Evolutionary conservation across 2,797 vertebrate species (phyloP).

Genomic region (Pelodytes ibericus): DNA sequence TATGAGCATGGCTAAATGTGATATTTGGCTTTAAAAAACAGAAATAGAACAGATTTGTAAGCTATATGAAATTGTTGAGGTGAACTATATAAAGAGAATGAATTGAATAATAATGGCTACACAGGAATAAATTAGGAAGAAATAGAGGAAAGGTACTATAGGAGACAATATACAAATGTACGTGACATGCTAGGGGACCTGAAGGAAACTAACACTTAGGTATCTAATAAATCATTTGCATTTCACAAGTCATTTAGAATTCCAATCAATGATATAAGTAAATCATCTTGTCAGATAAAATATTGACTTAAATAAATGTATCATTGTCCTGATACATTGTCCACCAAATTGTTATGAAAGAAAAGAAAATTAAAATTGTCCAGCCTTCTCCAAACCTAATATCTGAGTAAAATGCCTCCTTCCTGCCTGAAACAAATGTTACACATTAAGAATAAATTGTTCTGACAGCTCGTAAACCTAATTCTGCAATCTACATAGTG

Average conservation of each 20-base stretch:
- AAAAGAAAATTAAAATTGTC: neutral
- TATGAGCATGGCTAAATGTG: too few species aligned
- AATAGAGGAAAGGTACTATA: too few species aligned
- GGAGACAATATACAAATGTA: too few species aligned
- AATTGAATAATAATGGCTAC: too few species aligned
- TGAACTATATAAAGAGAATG: too few species aligned
- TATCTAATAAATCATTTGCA: neutral
- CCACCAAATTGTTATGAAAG: neutral
- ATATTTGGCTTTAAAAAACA: too few species aligned
- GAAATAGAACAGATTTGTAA: too few species aligned
- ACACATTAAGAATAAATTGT: neutral
- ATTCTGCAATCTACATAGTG: neutral
- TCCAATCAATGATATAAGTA: neutral
- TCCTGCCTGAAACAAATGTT: slow-evolving; percentile 5
- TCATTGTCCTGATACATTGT: neutral
- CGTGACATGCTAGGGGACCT: too few species aligned
- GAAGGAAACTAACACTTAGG: neutral
- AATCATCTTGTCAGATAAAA: neutral
- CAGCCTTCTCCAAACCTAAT: neutral
- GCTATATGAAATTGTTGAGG: too few species aligned
- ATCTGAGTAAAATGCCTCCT: slow-evolving; percentile 8
- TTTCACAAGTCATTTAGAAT: neutral
- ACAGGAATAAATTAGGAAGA: too few species aligned
- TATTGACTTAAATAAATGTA: neutral
- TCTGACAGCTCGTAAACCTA: slow-evolving; percentile 13